These are phyloP conservation scores for Lucilia cuprina DNA, from an alignment of 1,140 invertebrate species.

Conservation along the genomic window DNA sequence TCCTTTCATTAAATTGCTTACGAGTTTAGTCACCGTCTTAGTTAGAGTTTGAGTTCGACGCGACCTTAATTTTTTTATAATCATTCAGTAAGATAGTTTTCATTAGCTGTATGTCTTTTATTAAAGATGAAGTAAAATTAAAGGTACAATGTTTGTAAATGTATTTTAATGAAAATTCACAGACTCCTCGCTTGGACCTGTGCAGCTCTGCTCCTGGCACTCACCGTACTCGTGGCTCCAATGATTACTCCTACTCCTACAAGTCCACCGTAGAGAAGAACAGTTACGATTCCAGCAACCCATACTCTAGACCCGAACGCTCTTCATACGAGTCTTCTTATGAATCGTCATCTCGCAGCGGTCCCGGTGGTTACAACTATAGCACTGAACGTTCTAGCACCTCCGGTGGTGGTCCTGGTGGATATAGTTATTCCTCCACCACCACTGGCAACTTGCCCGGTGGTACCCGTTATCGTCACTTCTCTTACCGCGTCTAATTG, in stretches of 20 bases:
- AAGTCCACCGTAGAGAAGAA: conserved; percentile 67
- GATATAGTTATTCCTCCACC: conserved; percentile 81
- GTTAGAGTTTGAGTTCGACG: too few species aligned
- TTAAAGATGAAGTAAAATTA: background rate
- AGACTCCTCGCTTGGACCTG: conserved; percentile 86
- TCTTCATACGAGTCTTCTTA: conserved; percentile 71
- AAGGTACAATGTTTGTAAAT: conserved; percentile 28
- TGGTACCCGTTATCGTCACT: conserved; percentile 82
- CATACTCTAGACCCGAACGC: conserved; percentile 68
- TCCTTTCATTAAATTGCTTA: background rate
- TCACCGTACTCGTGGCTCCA: conserved; percentile 64
- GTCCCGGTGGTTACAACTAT: conserved; percentile 75
- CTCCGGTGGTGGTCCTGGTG: conserved; percentile 75
- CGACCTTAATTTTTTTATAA: too few species aligned
- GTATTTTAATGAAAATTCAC: conserved; percentile 61
- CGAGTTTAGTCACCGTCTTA: too few species aligned
- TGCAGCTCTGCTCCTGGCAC: conserved; percentile 77
- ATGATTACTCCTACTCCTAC: conserved; percentile 84
- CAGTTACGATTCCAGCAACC: conserved; percentile 65
- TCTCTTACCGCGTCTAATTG: conserved; percentile 81
- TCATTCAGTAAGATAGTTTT: too few species aligned
- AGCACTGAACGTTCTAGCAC: conserved; percentile 75
- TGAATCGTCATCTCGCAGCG: conserved; percentile 71
- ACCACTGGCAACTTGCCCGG: conserved; percentile 78
- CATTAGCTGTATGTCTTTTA: background rate